Evolutionary conservation across 2,888 invertebrate genomes (phyloP), one percentile per base, ranked within the genome.

Genomic region (Galerucella nymphaeae): DNA sequence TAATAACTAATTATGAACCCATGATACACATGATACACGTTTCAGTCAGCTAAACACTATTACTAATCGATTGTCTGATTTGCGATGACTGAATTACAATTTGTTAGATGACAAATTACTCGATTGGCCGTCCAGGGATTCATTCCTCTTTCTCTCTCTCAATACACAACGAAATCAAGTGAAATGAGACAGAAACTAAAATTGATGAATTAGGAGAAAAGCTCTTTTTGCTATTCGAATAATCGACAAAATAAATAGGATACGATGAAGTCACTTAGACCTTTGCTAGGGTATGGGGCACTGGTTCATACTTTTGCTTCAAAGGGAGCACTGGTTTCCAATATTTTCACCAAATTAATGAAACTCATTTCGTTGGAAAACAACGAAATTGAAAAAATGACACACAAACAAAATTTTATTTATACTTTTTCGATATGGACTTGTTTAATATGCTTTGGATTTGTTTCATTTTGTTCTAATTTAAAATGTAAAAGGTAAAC

Each of bases 51-150:
- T 76, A 62, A 79, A 78, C 77, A 72, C 73, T 77, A 77, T 79
- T 78, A 79, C 70, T 71, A 70, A 74, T 71, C 78, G 74, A 77
- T 78, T 79, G 77, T 79, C 69, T 76, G 78, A 79, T 80, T 77
- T 77, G 77, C 76, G 77, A 78, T 75, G 78, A 75, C 77, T 77
- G 76, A 78, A 79, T 78, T 76, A 78, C 77, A 79, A 78, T 78
- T 78, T 73, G 77, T 77, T 75, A 71, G 74, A 76, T 77, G 77
- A 78, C 75, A 72, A 74, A 71, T 72, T 76, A 70, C 57, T 18
- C 42, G 45, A 68, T 50, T 42, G 16, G 16, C 55, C 53, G 16
- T 71, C 69, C 57, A 68, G 73, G 76, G 74, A 30, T 57, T 5
- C 5, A 2, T 45, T 13, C 2, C 45, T 45, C 5, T n/a, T 10